These are phyloP conservation scores for Etheostoma perlongum DNA, from an alignment of 2,797 vertebrate genomes.

Conservation along the genomic window DNA sequence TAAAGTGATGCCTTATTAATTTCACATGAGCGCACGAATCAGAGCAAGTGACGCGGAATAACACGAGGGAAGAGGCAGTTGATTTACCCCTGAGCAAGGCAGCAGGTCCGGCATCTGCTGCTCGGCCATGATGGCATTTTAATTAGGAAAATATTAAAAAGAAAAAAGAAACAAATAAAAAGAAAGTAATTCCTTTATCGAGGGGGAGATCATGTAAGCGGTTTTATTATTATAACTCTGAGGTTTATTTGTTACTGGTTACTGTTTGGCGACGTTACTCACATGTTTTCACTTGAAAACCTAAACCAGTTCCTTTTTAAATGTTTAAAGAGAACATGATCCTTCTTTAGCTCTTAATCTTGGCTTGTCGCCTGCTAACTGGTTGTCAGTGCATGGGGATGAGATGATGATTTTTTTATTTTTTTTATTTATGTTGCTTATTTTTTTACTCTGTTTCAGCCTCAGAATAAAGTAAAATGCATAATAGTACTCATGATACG, in stretches of 20 bases:
- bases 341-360: conserved; percentile 12
- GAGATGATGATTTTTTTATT: background rate
- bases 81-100: conserved; percentile 79
- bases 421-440: background rate
- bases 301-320: background rate
- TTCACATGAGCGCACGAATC: conserved; percentile 79
- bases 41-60: conserved; percentile 83
- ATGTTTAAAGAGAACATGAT: conserved; percentile 27
- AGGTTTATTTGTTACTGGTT: background rate
- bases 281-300: conserved; percentile 1
- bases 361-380: background rate
- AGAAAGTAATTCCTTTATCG: conserved; percentile 58
- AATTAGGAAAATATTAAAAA: conserved; percentile 26
- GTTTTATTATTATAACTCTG: background rate
- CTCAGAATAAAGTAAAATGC: background rate
- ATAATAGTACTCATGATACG: background rate
- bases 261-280: background rate
- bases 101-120: conserved; percentile 77
- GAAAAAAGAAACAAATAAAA: background rate
- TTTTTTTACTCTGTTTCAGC: background rate
- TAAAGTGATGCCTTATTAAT: conserved; percentile 80
- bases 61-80: conserved; percentile 75
- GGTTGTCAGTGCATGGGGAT: background rate
- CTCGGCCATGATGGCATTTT: conserved; percentile 73
- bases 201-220: background rate